Evolutionary conservation across 2,113 vertebrate genomes (phyloP).

Genomic region (Progne subis): DNA sequence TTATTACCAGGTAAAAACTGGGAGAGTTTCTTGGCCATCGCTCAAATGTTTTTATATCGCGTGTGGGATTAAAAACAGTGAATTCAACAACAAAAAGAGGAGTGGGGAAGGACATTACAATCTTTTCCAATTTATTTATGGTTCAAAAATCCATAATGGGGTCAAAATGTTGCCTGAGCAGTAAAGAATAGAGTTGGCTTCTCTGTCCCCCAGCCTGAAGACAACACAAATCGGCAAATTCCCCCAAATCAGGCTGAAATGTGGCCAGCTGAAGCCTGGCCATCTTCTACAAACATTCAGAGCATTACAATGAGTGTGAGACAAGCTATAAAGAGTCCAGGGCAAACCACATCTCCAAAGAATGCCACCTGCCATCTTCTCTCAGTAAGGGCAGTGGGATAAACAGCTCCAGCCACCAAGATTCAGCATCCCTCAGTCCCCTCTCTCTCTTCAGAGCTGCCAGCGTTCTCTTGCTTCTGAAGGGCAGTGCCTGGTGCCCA

Average conservation of each 20-base stretch:
- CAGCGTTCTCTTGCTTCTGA: accelerated
- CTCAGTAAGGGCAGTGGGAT: neutral
- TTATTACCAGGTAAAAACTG: slow-evolving; percentile 35
- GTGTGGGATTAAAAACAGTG: slow-evolving; percentile 14
- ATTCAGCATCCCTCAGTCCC: neutral
- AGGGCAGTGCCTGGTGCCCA: neutral
- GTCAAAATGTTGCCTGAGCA: neutral
- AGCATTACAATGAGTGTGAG: neutral
- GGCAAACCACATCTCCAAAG: neutral
- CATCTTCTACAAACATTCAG: neutral
- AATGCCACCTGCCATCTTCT: neutral
- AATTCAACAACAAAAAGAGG: slow-evolving; percentile 18
- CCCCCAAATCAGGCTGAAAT: neutral
- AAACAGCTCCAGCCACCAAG: neutral
- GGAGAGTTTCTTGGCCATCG: neutral
- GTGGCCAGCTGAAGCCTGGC: neutral
- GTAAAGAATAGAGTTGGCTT: neutral
- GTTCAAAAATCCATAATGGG: neutral
- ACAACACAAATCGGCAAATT: neutral
- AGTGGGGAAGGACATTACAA: neutral
- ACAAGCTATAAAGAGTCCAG: neutral
- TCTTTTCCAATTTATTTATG: neutral
- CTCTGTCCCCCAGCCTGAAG: neutral
- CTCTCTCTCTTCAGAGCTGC: neutral
- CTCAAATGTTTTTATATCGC: slow-evolving; percentile 24